A percentile compares a stretch with the other conserved stretches of the same genome.
Conservation (phyloP, 2,113 vertebrate genomes). For the Percopsis transmontana region DNA sequence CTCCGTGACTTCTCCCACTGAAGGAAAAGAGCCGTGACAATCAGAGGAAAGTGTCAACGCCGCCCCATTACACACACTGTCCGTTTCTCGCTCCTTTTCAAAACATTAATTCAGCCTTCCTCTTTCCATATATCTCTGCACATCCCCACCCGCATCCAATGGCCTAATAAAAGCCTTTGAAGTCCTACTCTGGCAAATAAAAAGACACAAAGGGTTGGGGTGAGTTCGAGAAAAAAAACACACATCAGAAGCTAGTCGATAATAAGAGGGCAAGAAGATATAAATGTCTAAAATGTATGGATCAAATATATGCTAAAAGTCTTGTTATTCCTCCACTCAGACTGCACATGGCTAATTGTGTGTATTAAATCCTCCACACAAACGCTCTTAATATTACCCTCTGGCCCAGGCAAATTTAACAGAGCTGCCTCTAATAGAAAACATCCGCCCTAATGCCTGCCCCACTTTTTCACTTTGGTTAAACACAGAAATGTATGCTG, state of each 20-base stretch:
- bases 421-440: background rate
- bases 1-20: background rate
- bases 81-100: background rate
- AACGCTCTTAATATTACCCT: background rate
- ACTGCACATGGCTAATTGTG: slow-evolving; percentile 2
- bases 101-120: slow-evolving; percentile 4
- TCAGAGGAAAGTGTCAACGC: background rate
- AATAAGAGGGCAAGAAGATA: background rate
- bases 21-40: background rate
- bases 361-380: slow-evolving; percentile 6
- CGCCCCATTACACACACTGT: background rate
- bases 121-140: background rate
- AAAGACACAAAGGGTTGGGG: background rate
- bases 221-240: background rate
- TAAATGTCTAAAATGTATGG: slow-evolving; percentile 2
- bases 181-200: slow-evolving; percentile 8
- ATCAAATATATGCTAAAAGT: slow-evolving; percentile 21
- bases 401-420: background rate
- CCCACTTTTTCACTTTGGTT: slow-evolving; percentile 11
- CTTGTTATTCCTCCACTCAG: slow-evolving; percentile 16
- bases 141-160: background rate
- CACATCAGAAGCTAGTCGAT: background rate
- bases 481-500: slow-evolving; percentile 12
- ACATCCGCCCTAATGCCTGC: background rate
- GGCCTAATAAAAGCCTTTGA: slow-evolving; percentile 12